Conservation (phyloP, 2,113 vertebrate genomes). For the Entelurus aequoreus region DNA sequence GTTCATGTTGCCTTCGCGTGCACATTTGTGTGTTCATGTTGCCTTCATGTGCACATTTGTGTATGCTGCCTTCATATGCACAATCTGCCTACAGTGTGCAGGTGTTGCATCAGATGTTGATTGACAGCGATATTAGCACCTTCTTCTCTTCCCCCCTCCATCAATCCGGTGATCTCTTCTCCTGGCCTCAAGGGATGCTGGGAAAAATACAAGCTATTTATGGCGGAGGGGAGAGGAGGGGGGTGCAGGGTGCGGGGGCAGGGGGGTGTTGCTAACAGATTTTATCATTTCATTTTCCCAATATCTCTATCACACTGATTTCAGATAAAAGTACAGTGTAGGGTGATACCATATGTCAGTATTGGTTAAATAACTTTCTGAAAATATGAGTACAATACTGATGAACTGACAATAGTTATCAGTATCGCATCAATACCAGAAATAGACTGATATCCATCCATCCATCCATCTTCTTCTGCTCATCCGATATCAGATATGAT, state of each 20-base stretch:
- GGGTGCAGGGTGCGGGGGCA: not conserved
- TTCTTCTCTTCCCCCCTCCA: constrained; percentile 27
- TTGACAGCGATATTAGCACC: constrained; percentile 55
- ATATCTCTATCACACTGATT: not conserved
- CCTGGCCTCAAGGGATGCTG: constrained; percentile 27
- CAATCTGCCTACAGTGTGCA: not conserved
- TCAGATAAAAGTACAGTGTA: not conserved
- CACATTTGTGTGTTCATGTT: too few species aligned
- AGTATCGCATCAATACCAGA: too few species aligned
- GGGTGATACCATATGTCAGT: too few species aligned
- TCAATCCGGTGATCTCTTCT: constrained; percentile 40
- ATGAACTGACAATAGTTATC: too few species aligned
- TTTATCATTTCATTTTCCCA: not conserved
- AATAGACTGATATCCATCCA: too few species aligned
- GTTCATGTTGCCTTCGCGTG: too few species aligned
- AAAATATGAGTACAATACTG: too few species aligned
- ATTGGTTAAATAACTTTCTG: too few species aligned
- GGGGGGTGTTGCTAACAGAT: not conserved
- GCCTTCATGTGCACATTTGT: not conserved
- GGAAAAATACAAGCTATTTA: constrained; percentile 48
- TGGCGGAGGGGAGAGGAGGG: constrained; percentile 3
- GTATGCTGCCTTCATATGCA: not conserved
- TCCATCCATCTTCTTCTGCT: too few species aligned
- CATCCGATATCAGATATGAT: too few species aligned
- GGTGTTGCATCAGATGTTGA: constrained; percentile 29